Base-by-base conservation (phyloP, 2,113 vertebrate genomes). In the Urocitellus parryii region DNA sequence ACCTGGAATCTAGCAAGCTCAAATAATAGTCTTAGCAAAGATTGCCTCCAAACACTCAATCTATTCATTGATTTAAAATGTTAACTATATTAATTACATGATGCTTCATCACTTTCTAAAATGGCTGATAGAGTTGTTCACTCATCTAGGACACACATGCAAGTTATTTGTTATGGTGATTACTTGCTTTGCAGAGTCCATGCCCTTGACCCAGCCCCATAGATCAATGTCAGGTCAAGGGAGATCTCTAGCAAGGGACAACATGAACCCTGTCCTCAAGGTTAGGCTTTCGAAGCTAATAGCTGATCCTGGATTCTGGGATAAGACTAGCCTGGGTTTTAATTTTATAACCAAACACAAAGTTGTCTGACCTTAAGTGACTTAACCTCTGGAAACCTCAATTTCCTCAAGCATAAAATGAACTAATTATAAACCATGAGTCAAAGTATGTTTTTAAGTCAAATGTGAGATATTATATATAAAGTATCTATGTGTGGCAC, bases 81-180 rank as follows among this genome's bases (percentile, higher is more conserved):
- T 88, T 94, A 90, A 92, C 61, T 89, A 80, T 90, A 83, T 93
- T 93, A 93, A 96, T 95, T 93, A 91, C 87, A 65, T 58, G 53
- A 95, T 80, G 79, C 68, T 93, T 91, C 72, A 74, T 95, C 94
- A 61, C 79, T 68, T 93, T 96, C 74, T 65, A 45, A 91, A 90
- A 86, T n/a, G 48, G 39, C 48, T 95, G 94, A 97, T 96, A 91
- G 93, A 96, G 96, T 88, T 95, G 91, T 96, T 88, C 24, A 34
- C 42, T 93, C 80, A 94, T 87, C 42, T 67, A 56, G 42, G 96
- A 96, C 89, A 97, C 97, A 97, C 74, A 96, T 96, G 95, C 77
- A 97, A 97, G 95, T 94, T 95, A 97, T 97, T 97, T 92, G 90
- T 94, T 96, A 95, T 87, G 89, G 94, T 90, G 95, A 97, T 74